Conservation (phyloP, 2,113 vertebrate genomes). For the Seriola aureovittata region DNA sequence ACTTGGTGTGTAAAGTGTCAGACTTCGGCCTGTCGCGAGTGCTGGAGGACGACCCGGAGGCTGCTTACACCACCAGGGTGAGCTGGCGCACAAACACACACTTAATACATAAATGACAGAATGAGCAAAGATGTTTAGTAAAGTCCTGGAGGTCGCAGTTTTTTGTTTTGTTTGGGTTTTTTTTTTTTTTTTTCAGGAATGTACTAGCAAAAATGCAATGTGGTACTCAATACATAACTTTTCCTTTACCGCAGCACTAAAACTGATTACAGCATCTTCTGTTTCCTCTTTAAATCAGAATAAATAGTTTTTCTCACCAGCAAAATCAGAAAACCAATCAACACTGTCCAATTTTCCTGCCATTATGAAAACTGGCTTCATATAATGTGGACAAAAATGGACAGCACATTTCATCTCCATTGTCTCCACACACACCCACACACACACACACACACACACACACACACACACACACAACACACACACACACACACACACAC, state of each 20-base stretch:
- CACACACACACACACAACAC: conserved; percentile 23
- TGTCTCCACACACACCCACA: neutral
- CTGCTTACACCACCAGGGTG: conserved; percentile 94
- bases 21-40: conserved; percentile 97
- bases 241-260: neutral
- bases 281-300: neutral
- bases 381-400: neutral
- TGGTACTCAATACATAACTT: neutral
- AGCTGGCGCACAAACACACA: conserved; percentile 40
- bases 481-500: neutral
- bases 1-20: conserved; percentile 98
- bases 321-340: no score
- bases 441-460: conserved; percentile 22
- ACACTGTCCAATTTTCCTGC: neutral
- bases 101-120: neutral
- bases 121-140: neutral
- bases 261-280: neutral
- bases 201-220: neutral
- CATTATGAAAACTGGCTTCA: neutral
- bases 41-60: conserved; percentile 95
- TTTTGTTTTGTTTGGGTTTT: no score
- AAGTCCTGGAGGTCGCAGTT: neutral
- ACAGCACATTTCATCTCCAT: neutral
- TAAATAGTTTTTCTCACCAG: no score
- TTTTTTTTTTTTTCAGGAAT: no score